Conservation (phyloP, 2,888 invertebrate species). For the Ctena decussata region DNA sequence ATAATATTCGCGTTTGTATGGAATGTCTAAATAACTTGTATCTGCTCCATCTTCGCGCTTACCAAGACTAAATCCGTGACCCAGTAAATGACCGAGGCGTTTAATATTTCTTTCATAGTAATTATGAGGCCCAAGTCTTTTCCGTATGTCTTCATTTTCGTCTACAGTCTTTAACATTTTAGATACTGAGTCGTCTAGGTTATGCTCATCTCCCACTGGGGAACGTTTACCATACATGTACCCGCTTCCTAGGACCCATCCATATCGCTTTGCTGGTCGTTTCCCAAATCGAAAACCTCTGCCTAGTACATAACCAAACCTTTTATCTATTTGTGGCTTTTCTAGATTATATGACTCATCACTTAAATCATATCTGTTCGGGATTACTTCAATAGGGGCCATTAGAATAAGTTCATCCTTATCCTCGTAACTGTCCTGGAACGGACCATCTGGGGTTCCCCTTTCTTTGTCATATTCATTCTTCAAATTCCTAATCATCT, state of each 20-base stretch:
- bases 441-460: background rate
- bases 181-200: background rate
- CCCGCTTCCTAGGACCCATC: constrained; percentile 48
- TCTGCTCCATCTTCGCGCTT: background rate
- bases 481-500: background rate
- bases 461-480: background rate
- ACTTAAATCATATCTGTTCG: background rate
- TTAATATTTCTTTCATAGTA: background rate
- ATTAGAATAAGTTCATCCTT: background rate
- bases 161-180: background rate
- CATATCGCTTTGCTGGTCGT: constrained; percentile 45
- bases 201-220: background rate
- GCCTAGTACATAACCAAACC: constrained; percentile 26
- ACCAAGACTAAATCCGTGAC: background rate
- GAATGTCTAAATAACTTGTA: background rate
- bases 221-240: constrained; percentile 42
- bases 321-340: background rate
- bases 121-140: background rate
- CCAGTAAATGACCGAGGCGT: background rate
- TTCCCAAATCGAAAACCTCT: constrained; percentile 40
- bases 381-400: background rate
- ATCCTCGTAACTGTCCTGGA: background rate
- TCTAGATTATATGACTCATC: background rate
- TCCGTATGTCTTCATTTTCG: background rate
- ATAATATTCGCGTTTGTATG: background rate